Percentiles rank a stretch among this genome's conserved stretches.
phyloP scores from a whole-genome alignment of 1,140 invertebrate genomes.

The Andrena cerasifolii region DNA sequence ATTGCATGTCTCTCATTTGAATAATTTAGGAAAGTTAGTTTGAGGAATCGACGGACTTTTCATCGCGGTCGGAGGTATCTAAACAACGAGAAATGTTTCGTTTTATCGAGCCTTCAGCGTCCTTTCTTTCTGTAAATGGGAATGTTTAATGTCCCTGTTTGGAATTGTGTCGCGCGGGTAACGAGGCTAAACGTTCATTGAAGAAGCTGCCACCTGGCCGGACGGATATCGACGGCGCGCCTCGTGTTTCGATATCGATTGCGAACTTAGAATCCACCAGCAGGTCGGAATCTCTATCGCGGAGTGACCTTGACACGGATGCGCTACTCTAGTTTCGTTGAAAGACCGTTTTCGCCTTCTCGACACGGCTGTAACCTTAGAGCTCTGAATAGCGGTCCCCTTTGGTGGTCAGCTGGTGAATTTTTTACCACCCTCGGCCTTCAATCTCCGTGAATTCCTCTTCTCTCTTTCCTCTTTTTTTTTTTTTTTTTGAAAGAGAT shows the following conservation, averaged over 20 bases:
- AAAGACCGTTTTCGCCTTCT: slow-evolving; percentile 52
- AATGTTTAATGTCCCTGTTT: too few relatives aligned
- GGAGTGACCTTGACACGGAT: slow-evolving; percentile 55
- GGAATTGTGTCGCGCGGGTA: not conserved
- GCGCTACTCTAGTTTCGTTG: slow-evolving; percentile 62
- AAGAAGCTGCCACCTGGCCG: slow-evolving; percentile 14
- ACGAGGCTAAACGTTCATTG: not conserved
- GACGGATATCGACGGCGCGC: slow-evolving; percentile 37
- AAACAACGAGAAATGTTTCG: too few relatives aligned
- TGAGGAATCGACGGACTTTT: too few relatives aligned
- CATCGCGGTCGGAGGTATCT: too few relatives aligned
- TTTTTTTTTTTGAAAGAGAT: too few relatives aligned
- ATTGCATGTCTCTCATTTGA: too few relatives aligned
- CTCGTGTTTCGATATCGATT: slow-evolving; percentile 64
- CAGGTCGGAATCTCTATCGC: slow-evolving; percentile 58
- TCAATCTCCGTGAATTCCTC: not conserved
- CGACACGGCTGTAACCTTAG: slow-evolving; percentile 43
- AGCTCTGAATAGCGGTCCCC: slow-evolving; percentile 44
- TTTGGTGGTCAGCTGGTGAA: slow-evolving; percentile 33
- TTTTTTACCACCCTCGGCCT: slow-evolving; percentile 48
- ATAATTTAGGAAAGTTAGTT: too few relatives aligned
- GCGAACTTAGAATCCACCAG: slow-evolving; percentile 49
- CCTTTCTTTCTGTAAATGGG: too few relatives aligned
- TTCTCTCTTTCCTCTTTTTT: not conserved
- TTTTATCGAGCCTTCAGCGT: too few relatives aligned